These are phyloP conservation scores for Calyptommatus sinebrachiatus DNA, from an alignment of 2,113 vertebrate genomes.

Conservation along the genomic window DNA sequence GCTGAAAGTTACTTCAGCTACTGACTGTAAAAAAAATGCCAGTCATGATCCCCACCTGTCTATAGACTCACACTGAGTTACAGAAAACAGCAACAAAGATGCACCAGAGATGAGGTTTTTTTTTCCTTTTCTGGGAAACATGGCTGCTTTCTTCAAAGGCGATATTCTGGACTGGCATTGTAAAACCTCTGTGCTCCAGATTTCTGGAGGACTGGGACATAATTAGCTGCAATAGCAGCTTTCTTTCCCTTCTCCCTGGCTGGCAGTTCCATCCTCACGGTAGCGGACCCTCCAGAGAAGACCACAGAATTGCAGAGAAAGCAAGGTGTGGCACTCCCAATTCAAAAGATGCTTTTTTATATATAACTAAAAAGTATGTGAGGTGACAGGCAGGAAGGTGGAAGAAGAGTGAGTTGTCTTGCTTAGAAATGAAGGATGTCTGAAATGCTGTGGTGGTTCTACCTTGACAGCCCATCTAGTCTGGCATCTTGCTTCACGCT, in stretches of 20 bases:
- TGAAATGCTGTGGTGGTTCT: not conserved
- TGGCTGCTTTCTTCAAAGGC: slow-evolving; percentile 33
- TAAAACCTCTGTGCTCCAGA: not conserved
- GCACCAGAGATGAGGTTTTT: not conserved
- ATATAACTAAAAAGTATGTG: slow-evolving; percentile 2
- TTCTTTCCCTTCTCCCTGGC: not conserved
- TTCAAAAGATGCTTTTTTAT: slow-evolving; percentile 15
- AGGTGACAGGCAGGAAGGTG: not conserved
- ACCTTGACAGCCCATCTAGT: too few relatives aligned
- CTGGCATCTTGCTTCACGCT: too few relatives aligned
- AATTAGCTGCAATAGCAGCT: not conserved
- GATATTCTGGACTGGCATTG: not conserved
- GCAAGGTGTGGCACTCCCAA: not conserved
- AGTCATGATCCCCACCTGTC: slow-evolving; percentile 17
- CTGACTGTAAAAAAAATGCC: not conserved
- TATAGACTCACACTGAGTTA: slow-evolving; percentile 18
- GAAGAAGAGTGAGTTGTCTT: not conserved
- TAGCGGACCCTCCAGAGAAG: slow-evolving; percentile 13
- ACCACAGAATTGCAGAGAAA: slow-evolving; percentile 11
- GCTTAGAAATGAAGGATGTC: not conserved
- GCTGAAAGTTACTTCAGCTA: not conserved
- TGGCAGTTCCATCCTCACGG: not conserved
- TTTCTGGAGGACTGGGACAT: not conserved
- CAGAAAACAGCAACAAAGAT: slow-evolving; percentile 12
- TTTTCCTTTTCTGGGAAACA: slow-evolving; percentile 4